These are phyloP conservation scores for Drosophila hydei DNA, from an alignment of 1,140 invertebrate genomes.

Conservation along the genomic window DNA sequence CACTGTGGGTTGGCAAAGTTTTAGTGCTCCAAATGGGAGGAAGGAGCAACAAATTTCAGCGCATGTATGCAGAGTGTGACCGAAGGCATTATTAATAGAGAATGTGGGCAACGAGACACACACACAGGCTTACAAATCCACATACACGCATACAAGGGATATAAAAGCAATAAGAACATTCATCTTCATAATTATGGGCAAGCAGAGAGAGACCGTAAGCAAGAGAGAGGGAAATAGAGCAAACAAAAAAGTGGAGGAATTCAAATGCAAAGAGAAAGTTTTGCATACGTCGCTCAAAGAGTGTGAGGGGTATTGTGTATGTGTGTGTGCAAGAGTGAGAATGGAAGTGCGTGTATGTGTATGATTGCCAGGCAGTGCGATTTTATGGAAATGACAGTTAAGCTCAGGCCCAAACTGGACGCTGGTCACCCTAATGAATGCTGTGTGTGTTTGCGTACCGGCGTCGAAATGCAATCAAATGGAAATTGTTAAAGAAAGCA, in stretches of 20 bases:
- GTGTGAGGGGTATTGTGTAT: slow-evolving; percentile 1
- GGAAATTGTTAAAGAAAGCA: slow-evolving; percentile 76
- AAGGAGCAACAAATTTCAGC: slow-evolving; percentile 72
- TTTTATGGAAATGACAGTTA: slow-evolving; percentile 78
- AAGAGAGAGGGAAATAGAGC: background rate
- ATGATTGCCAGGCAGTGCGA: slow-evolving; percentile 18
- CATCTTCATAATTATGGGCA: slow-evolving; percentile 75
- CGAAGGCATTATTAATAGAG: slow-evolving; percentile 81
- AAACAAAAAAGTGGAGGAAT: slow-evolving; percentile 41
- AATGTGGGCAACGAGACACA: slow-evolving; percentile 62
- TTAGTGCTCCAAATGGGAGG: slow-evolving; percentile 33
- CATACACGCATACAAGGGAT: slow-evolving; percentile 51
- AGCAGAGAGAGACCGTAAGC: slow-evolving; percentile 4
- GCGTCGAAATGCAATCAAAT: slow-evolving; percentile 77
- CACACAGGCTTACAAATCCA: slow-evolving; percentile 15
- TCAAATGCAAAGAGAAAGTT: slow-evolving; percentile 75
- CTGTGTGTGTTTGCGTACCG: slow-evolving; percentile 27
- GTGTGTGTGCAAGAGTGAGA: slow-evolving; percentile 9
- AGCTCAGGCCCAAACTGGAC: slow-evolving; percentile 52
- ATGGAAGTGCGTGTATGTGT: slow-evolving; percentile 6
- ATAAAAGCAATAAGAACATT: slow-evolving; percentile 82
- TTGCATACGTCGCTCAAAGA: slow-evolving; percentile 68
- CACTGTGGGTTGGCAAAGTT: slow-evolving; percentile 50
- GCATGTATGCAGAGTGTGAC: slow-evolving; percentile 80
- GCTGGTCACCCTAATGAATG: slow-evolving; percentile 73